Base-by-base conservation (phyloP, 1,140 invertebrate species). In the Artemia franciscana region DNA sequence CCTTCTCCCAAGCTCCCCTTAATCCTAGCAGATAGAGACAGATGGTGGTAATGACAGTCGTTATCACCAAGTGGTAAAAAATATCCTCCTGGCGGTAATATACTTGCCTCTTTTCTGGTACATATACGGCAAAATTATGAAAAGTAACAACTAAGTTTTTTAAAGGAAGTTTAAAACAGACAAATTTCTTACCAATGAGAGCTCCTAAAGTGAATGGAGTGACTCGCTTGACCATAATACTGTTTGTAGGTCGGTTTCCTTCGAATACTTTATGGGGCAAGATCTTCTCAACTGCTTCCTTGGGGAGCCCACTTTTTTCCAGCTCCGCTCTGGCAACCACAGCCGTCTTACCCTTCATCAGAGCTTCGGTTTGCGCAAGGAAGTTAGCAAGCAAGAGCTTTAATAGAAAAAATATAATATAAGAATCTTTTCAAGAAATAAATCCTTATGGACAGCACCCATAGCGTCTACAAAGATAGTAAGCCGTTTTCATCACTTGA, bases 201-300 rank as follows among this genome's bases (percentile, higher is more conserved):
- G 84, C 83, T 64, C 96, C 96, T 18, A 99, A 78, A 5, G 80
- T 91, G 76, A 96, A 96, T 5, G 96, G 95, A 7, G 87, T 91
- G 15, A 99, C 68, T 74, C 88, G 85, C 70, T 86, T 86, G 0
- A 98, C 82, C n/a, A 99, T 76, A 70, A 99, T 94, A 59, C 91
- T 94, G 72, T 98, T 98, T 2, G 91, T 98, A 25, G 96, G 96
- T 23, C 89, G 80, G 73, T 99, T 99, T 62, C 96, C 96, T 73
- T 85, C 78, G 74, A 99, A 99, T 4, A 95, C 84, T 76, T 98
- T 98, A 74, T 99, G 95, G 0, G 92, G 91, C 26, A 95, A 74
- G 62, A 98, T 80, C 66, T 84, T 82, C 24, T 81, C 76, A 3
- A 96, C 71, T 65, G 86, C 82, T 27, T 83, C 82, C 24, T 64